These are phyloP conservation scores for Ophthalmolycus amberensis DNA, from an alignment of 2,113 vertebrate genomes.

Conservation along the genomic window DNA sequence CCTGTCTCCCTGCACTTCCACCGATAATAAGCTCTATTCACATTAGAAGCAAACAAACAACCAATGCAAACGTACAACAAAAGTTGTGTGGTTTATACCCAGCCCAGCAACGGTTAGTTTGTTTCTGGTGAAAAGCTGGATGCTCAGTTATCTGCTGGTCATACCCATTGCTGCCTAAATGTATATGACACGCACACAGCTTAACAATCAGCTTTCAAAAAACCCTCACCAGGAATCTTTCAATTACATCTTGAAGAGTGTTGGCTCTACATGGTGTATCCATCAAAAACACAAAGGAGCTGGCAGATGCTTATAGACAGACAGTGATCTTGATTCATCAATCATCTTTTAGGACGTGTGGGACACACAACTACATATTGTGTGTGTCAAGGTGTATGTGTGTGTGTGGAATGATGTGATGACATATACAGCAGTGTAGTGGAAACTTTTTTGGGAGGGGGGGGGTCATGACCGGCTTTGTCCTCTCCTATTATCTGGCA, in stretches of 20 bases:
- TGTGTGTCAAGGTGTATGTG: not conserved
- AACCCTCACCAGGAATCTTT: constrained; percentile 37
- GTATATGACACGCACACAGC: constrained; percentile 3
- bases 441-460: constrained; percentile 68
- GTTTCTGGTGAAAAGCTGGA: constrained; percentile 22
- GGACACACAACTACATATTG: not conserved
- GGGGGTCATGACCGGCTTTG: constrained; percentile 73
- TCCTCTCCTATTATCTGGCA: constrained; percentile 74
- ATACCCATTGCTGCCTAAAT: constrained; percentile 8
- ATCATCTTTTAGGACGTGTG: not conserved
- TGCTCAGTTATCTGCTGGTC: constrained; percentile 39
- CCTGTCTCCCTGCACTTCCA: not conserved
- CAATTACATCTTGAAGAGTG: constrained; percentile 44
- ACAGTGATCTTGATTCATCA: not conserved
- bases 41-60: not conserved
- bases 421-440: constrained; percentile 69
- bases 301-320: not conserved
- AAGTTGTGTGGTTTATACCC: not conserved
- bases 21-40: not conserved
- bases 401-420: constrained; percentile 28
- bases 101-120: not conserved
- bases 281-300: constrained; percentile 40
- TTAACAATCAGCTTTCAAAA: constrained; percentile 22
- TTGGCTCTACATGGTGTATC: constrained; percentile 29
- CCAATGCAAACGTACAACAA: not conserved